Percentiles rank a stretch among this genome's conserved stretches.
These are phyloP conservation scores for Xanthostigma xanthostigma DNA, from an alignment of 2,888 invertebrate species.

Conservation along the genomic window DNA sequence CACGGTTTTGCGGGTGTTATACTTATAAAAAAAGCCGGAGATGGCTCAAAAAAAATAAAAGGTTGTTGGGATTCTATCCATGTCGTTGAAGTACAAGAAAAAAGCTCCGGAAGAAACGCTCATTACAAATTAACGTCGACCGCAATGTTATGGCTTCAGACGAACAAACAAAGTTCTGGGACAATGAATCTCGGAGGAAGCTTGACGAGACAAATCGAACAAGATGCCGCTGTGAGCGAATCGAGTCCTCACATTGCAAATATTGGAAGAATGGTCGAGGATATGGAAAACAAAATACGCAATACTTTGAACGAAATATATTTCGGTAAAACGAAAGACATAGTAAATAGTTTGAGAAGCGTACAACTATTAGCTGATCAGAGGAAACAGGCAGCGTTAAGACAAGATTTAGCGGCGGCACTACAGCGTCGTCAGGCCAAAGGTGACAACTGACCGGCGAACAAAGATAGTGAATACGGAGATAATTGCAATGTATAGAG, in stretches of 20 bases:
- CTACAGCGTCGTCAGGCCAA: constrained; percentile 70
- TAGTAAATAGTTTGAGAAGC: constrained; percentile 81
- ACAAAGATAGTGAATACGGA: not conserved
- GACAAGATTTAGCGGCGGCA: constrained; percentile 73
- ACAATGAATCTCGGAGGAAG: constrained; percentile 99
- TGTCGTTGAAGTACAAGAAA: constrained; percentile 96
- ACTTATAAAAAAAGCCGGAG: constrained; percentile 96
- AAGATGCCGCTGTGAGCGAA: constrained; percentile 81
- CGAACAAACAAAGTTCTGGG: constrained; percentile 89
- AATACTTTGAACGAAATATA: constrained; percentile 97
- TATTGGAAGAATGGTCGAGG: constrained; percentile 97
- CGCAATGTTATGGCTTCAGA: constrained; percentile 98
- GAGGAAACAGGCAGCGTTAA: constrained; percentile 67
- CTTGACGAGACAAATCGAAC: constrained; percentile 92
- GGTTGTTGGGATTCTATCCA: constrained; percentile 99
- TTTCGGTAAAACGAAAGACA: constrained; percentile 97
- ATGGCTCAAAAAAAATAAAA: constrained; percentile 87
- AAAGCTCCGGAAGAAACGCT: constrained; percentile 82
- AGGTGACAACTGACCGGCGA: constrained; percentile 24
- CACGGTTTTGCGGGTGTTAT: constrained; percentile 98
- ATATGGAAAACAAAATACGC: constrained; percentile 99
- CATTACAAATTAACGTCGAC: constrained; percentile 99
- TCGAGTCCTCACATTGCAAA: constrained; percentile 95
- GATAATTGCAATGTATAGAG: not conserved
- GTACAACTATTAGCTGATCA: constrained; percentile 75